Conservation (phyloP, 2,797 vertebrate genomes). For the Acanthurus leucopareius region DNA sequence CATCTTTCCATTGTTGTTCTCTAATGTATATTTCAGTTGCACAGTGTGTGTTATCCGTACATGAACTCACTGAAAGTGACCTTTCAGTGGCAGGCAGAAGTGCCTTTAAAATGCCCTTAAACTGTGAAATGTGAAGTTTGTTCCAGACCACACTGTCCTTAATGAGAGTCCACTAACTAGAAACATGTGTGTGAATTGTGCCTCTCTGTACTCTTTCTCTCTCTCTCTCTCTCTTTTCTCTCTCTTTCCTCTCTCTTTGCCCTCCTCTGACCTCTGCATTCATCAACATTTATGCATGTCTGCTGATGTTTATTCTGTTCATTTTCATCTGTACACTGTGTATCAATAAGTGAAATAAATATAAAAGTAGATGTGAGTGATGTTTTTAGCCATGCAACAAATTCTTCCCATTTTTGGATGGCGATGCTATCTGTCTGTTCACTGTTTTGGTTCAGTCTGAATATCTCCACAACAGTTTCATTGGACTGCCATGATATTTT, state of each 20-base stretch:
- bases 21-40: slow-evolving; percentile 24
- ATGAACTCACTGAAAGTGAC: slow-evolving; percentile 57
- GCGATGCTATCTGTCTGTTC: not conserved
- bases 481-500: not conserved
- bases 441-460: not conserved
- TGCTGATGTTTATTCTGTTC: slow-evolving; percentile 36
- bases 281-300: slow-evolving; percentile 47
- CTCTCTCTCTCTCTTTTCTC: slow-evolving; percentile 30
- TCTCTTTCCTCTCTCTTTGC: slow-evolving; percentile 31
- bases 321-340: slow-evolving; percentile 40
- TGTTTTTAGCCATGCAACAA: not conserved
- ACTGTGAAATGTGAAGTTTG: slow-evolving; percentile 80
- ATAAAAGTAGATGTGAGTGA: slow-evolving; percentile 17
- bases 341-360: slow-evolving; percentile 63
- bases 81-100: slow-evolving; percentile 54
- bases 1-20: slow-evolving; percentile 21
- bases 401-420: not conserved
- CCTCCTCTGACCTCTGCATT: slow-evolving; percentile 57
- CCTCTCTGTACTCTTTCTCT: slow-evolving; percentile 39
- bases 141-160: slow-evolving; percentile 73
- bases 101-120: slow-evolving; percentile 67
- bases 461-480: too few species aligned
- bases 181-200: slow-evolving; percentile 80
- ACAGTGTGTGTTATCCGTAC: slow-evolving; percentile 27
- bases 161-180: slow-evolving; percentile 78